A percentile compares a stretch with the other conserved stretches of the same genome.
Conservation (phyloP, 1,140 invertebrate species). For the Saccostrea echinata region DNA sequence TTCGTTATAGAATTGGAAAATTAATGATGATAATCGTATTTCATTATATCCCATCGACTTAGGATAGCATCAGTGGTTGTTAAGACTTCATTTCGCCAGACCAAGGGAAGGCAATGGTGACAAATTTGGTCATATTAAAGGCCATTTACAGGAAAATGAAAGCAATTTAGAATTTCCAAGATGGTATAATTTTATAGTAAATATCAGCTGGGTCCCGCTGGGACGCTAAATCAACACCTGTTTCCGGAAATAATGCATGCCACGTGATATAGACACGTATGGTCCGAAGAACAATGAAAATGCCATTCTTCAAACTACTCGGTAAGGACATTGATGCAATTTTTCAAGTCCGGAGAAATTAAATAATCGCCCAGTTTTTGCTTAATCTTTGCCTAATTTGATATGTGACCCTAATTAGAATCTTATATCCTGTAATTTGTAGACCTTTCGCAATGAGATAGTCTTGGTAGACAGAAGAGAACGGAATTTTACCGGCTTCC, state of each 20-base stretch:
- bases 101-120: constrained; percentile 4
- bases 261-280: background rate
- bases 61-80: constrained; percentile 10
- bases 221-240: constrained; percentile 23
- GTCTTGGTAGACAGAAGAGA: constrained; percentile 14
- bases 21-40: constrained; percentile 31
- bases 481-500: constrained; percentile 34
- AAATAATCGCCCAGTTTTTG: constrained; percentile 28
- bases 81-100: constrained; percentile 30
- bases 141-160: constrained; percentile 31
- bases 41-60: constrained; percentile 18
- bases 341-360: background rate
- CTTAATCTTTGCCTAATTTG: constrained; percentile 31
- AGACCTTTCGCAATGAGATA: constrained; percentile 29
- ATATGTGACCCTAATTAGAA: constrained; percentile 42
- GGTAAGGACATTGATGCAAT: constrained; percentile 1
- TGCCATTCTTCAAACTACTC: background rate
- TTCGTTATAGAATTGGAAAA: constrained; percentile 19
- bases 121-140: constrained; percentile 12
- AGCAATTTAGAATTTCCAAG: constrained; percentile 27
- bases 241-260: background rate
- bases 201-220: constrained; percentile 4
- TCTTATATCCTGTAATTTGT: constrained; percentile 8
- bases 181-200: constrained; percentile 37
- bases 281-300: constrained; percentile 26